A percentile compares a stretch with the other conserved stretches of the same genome.
phyloP scores from a whole-genome alignment of 1,140 invertebrate species.

The Camponotus floridanus region DNA sequence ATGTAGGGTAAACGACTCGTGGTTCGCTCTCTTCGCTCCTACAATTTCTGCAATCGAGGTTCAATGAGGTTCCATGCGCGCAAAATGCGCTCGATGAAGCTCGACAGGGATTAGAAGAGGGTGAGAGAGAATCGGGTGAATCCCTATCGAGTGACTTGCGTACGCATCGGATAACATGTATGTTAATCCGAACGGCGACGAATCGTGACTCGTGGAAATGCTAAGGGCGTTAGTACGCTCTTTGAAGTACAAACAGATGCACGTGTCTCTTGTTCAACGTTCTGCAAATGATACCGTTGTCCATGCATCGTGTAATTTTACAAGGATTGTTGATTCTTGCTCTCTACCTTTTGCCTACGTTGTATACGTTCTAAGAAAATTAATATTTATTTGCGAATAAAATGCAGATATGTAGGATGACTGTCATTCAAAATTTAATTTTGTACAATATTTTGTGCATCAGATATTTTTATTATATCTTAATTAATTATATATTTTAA shows the following conservation, averaged over 20 bases:
- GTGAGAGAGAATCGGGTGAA: slow-evolving; percentile 2
- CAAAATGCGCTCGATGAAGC: not conserved
- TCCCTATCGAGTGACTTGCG: slow-evolving; percentile 48
- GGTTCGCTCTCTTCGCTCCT: not conserved
- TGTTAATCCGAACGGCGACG: slow-evolving; percentile 31
- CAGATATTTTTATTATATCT: too few species aligned
- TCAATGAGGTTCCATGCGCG: not conserved
- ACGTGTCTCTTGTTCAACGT: slow-evolving; percentile 30
- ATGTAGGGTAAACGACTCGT: too few species aligned
- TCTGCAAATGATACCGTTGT: slow-evolving; percentile 34
- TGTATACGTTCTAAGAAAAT: not conserved
- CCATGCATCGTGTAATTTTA: slow-evolving; percentile 23
- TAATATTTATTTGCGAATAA: slow-evolving; percentile 7
- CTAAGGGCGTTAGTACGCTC: slow-evolving; percentile 1
- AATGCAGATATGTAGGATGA: not conserved
- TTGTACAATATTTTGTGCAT: not conserved
- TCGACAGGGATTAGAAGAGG: slow-evolving; percentile 29
- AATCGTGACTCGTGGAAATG: slow-evolving; percentile 45
- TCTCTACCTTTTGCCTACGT: not conserved
- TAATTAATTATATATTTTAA: not conserved
- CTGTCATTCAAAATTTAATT: not conserved
- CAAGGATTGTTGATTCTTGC: slow-evolving; percentile 11
- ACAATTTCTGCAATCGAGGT: not conserved
- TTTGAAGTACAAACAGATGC: slow-evolving; percentile 31
- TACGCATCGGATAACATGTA: not conserved